phyloP scores from a whole-genome alignment of 92 coral and sea anemone genomes.

The Umimayanthus chanpuru region DNA sequence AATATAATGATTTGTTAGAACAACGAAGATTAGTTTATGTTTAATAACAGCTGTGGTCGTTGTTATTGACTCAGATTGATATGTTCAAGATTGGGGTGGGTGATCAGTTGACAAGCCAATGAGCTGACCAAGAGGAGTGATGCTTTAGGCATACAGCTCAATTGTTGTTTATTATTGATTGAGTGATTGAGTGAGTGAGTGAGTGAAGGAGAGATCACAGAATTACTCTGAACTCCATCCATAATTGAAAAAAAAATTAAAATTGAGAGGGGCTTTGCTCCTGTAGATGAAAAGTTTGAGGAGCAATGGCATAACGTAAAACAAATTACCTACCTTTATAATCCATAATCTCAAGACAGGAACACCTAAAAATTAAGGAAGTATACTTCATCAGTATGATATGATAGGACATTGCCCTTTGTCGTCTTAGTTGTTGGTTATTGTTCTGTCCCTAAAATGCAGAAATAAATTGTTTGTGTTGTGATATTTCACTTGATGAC shows the following conservation, averaged over 20 bases:
- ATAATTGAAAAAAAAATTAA: conserved; percentile 38
- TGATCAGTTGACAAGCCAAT: conserved; percentile 44
- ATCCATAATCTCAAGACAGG: conserved; percentile 39
- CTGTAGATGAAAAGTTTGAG: conserved; percentile 44
- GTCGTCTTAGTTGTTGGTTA: conserved; percentile 44
- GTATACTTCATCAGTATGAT: conserved; percentile 42
- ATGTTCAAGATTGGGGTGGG: conserved; percentile 42
- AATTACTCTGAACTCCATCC: conserved; percentile 37
- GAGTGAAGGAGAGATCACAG: conserved; percentile 39
- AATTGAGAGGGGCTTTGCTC: conserved; percentile 45
- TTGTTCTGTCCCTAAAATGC: conserved; percentile 44
- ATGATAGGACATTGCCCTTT: conserved; percentile 43
- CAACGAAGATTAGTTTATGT: conserved; percentile 45
- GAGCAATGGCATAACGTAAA: conserved; percentile 37
- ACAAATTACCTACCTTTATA: conserved; percentile 40
- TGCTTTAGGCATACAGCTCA: conserved; percentile 44
- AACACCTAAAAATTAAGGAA: conserved; percentile 43
- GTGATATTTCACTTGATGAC: conserved; percentile 44
- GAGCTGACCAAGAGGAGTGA: conserved; percentile 47
- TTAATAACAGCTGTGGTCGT: conserved; percentile 40
- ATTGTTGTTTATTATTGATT: conserved; percentile 44
- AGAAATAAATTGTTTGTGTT: conserved; percentile 35
- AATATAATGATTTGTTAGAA: conserved; percentile 40
- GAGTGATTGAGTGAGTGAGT: conserved; percentile 34
- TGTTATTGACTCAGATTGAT: conserved; percentile 41